Evolutionary conservation across 2,888 invertebrate genomes (phyloP), one percentile per base, ranked within the genome.

Genomic region (Hirtodrosophila histrioides): DNA sequence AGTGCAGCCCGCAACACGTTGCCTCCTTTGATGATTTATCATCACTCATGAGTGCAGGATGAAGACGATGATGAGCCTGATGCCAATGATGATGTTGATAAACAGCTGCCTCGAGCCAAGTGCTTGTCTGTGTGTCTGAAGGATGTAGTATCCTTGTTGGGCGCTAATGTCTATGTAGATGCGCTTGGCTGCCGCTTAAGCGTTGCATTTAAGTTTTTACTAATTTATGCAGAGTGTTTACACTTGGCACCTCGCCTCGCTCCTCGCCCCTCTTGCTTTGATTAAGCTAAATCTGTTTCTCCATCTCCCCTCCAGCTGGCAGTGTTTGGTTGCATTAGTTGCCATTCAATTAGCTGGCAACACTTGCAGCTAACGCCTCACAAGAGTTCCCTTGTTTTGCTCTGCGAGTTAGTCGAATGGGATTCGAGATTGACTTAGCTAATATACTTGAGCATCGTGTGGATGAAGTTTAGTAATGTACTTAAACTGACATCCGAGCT

Each of bases 1-100:
- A 4, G 7, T 45, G 39, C 37, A 43, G 50, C 35, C 69, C 51
- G 80, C 85, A 82, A 82, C 81, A 82, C 81, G 86, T 81, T 81
- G 83, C 64, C 61, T 65, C 23, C 69, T 72, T 45, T 64, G 72
- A 82, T 81, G 81, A 81, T 81, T 81, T 81, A 81, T 81, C 83
- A 79, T 78, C 76, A 68, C 72, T 82, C 75, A 63, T 62, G 75
- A 75, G 70, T 56, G 71, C 75, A 17, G 6, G 36, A 37, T 37
- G 27, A 35, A 3, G 31, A 23, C n/a, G 35, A 37, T 9, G 12
- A 17, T 44, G 39, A 45, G 17, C 17, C 17, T 36, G n/a, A 11
- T 36, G 24, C 12, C 27, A 43, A 7, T 39, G 40, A 36, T 58
- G 39, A 41, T 60, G 72, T 54, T 73, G 72, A 71, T 72, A 73